Evolutionary conservation across 2,888 invertebrate genomes (phyloP).

Genomic region (Thalpophila matura): DNA sequence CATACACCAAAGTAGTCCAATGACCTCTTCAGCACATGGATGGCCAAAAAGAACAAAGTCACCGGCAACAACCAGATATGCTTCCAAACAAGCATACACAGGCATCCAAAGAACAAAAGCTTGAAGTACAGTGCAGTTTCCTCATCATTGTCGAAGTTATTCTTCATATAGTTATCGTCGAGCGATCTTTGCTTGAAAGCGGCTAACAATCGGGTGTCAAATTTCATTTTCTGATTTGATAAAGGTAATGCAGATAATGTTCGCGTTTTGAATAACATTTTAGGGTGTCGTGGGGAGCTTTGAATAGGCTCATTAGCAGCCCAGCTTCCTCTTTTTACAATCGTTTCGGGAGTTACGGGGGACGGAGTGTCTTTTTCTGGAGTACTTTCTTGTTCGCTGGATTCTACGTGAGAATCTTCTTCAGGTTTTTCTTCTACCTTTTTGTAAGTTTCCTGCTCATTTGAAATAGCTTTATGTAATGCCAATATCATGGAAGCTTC

Average conservation of each 20-base stretch:
- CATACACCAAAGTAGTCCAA: constrained; percentile 89
- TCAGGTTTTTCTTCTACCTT: constrained; percentile 72
- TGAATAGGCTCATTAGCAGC: constrained; percentile 73
- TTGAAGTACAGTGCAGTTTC: constrained; percentile 94
- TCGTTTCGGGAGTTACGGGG: constrained; percentile 77
- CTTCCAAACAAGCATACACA: constrained; percentile 96
- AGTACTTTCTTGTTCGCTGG: constrained; percentile 78
- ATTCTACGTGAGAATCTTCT: constrained; percentile 70
- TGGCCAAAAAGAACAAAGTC: constrained; percentile 94
- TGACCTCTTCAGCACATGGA: constrained; percentile 91
- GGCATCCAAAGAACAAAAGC: constrained; percentile 95
- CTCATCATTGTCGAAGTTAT: constrained; percentile 85
- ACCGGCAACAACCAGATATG: constrained; percentile 95
- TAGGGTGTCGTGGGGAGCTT: constrained; percentile 82
- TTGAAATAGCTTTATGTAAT: constrained; percentile 76
- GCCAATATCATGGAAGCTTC: constrained; percentile 81
- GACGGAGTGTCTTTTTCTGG: constrained; percentile 81
- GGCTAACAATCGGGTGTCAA: constrained; percentile 81
- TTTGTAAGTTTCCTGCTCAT: constrained; percentile 64
- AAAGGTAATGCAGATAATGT: constrained; percentile 86
- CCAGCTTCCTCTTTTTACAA: constrained; percentile 79
- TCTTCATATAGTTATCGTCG: constrained; percentile 85
- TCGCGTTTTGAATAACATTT: constrained; percentile 85
- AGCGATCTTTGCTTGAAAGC: constrained; percentile 84
- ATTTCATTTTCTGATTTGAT: constrained; percentile 77